phyloP scores from a whole-genome alignment of 2,797 vertebrate genomes.

The Syngnathus rostellatus region DNA sequence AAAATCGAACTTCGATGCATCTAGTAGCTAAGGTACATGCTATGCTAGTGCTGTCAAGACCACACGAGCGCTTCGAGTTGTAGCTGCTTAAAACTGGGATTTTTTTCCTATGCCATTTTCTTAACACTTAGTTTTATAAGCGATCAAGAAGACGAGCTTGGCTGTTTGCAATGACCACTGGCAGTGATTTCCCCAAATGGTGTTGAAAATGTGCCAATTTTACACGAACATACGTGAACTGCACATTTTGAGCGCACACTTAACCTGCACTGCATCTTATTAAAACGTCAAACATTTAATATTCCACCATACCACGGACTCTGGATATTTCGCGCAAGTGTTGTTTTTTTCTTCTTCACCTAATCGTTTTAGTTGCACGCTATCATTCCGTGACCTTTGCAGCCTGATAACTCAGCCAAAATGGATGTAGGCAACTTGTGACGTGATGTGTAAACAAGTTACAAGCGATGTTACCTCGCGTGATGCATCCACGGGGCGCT shows the following conservation, averaged over 20 bases:
- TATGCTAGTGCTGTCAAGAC: background rate
- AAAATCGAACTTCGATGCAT: background rate
- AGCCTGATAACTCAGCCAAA: slow-evolving; percentile 19
- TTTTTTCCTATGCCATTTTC: background rate
- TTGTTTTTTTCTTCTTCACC: background rate
- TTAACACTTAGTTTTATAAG: background rate
- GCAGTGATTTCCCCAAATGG: background rate
- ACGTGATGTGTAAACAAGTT: background rate
- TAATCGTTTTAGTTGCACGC: slow-evolving; percentile 2
- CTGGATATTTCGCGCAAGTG: background rate
- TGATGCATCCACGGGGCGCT: background rate
- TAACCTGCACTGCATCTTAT: background rate
- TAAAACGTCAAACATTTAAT: background rate
- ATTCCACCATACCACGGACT: background rate
- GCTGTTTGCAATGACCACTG: background rate
- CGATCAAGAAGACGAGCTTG: background rate
- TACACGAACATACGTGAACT: background rate
- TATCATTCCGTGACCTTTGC: slow-evolving; percentile 48
- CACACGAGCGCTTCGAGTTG: background rate
- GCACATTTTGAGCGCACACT: background rate
- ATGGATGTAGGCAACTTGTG: background rate
- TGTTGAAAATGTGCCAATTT: background rate
- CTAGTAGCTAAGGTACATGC: background rate
- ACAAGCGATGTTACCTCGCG: background rate
- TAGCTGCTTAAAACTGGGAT: background rate